Evolutionary conservation across 2,888 invertebrate genomes (phyloP), one percentile per base, ranked within the genome.

Genomic region (Gerosis bhagava): DNA sequence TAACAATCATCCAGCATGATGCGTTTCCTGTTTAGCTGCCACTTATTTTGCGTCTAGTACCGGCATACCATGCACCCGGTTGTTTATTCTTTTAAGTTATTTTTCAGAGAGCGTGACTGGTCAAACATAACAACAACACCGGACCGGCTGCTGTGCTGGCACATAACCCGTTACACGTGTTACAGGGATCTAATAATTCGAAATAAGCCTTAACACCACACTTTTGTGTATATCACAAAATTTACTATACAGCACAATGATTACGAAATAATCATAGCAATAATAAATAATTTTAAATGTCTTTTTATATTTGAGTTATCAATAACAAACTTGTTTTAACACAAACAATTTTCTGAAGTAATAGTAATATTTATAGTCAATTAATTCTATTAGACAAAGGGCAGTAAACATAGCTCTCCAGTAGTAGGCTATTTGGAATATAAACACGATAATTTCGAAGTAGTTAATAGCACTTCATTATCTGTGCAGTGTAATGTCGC

Each of bases 61-160:
- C 45, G 26, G 19, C 31, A 25, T 46, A 19, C 13, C 16, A n/a
- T 12, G 31, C 28, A 8, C 25, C 17, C 45, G 39, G 13, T 39
- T 39, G 45, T 46, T 46, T 32, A 39, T 39, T 46, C 37, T 46
- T 32, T 32, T 22, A n/a, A 45, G 45, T 45, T 45, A 45, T 37
- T 61, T 67, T 70, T 66, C 67, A 56, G 58, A 76, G 75, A 76
- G 74, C 74, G 75, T 77, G 74, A 79, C 79, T 76, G 65, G 70
- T 67, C 69, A 73, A 71, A 68, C 58, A 61, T 68, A 71, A 70
- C 73, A 70, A 69, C 67, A 68, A 55, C 22, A 39, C 48, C 47
- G 53, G 52, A n/a, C 62, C 60, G 13, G 6, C 17, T 17, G 21
- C 12, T n/a, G 16, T 13, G 29, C 15, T 29, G 25, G 7, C 16